Evolutionary conservation across 1,140 invertebrate species (phyloP).

Genomic region (Latrodectus geometricus): DNA sequence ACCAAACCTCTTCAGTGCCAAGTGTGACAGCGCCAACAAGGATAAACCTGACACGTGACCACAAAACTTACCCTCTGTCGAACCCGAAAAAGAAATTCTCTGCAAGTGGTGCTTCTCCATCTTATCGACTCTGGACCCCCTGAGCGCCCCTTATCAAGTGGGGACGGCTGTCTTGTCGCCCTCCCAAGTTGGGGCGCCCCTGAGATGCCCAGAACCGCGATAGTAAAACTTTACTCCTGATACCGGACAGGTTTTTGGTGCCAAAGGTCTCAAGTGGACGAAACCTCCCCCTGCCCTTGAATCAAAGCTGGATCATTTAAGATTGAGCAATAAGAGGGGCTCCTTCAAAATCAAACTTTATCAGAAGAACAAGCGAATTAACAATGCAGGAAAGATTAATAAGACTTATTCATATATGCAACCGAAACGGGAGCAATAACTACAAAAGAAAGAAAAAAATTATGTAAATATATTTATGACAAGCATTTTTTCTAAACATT

Average conservation of each 20-base stretch:
- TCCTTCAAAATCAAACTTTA: too few species aligned
- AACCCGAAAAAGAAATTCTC: not conserved
- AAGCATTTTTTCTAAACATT: too few species aligned
- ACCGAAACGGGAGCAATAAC: too few species aligned
- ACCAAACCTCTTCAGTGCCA: not conserved
- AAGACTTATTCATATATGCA: too few species aligned
- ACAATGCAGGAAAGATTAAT: too few species aligned
- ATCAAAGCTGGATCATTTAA: too few species aligned
- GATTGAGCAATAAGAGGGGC: not conserved
- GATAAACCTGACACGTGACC: not conserved
- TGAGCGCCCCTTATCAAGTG: not conserved
- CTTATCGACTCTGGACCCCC: not conserved
- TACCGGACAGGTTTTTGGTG: not conserved
- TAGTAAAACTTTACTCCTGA: not conserved
- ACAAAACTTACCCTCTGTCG: not conserved
- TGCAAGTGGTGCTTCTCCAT: not conserved
- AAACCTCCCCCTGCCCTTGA: not conserved
- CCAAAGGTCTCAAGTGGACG: slow-evolving; percentile 28
- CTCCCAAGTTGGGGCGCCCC: slow-evolving; percentile 19
- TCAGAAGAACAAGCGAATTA: too few species aligned
- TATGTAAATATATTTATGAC: too few species aligned
- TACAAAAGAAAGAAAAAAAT: too few species aligned
- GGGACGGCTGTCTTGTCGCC: not conserved
- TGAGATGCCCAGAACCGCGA: not conserved
- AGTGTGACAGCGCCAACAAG: slow-evolving; percentile 10